These are phyloP conservation scores for Athene noctua DNA, from an alignment of 2,113 vertebrate species.

Conservation along the genomic window DNA sequence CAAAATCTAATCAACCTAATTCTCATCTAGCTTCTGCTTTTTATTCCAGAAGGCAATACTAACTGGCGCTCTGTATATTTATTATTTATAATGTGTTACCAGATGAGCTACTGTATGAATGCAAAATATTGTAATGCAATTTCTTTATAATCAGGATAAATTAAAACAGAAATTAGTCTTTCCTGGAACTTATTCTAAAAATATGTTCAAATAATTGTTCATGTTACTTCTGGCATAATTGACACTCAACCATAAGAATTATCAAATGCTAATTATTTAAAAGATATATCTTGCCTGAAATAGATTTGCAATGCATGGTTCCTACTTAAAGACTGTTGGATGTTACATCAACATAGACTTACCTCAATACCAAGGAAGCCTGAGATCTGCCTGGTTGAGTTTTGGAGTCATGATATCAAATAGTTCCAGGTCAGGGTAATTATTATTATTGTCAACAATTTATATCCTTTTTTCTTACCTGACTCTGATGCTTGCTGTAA, in stretches of 20 bases:
- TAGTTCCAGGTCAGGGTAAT: not conserved
- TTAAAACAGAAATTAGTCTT: not conserved
- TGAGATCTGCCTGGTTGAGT: not conserved
- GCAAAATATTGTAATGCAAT: not conserved
- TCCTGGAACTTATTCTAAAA: not conserved
- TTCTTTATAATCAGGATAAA: not conserved
- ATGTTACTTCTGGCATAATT: not conserved
- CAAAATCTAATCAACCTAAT: not conserved
- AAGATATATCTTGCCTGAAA: not conserved
- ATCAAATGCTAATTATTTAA: not conserved
- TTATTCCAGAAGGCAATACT: not conserved
- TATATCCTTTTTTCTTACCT: not conserved
- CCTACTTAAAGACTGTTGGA: not conserved
- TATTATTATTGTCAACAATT: not conserved
- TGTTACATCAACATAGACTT: not conserved
- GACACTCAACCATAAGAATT: not conserved
- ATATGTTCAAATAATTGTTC: not conserved
- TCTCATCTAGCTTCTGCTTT: not conserved
- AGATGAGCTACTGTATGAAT: not conserved
- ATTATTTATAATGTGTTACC: not conserved
- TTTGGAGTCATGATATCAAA: not conserved
- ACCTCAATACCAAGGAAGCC: not conserved
- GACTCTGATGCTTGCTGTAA: not conserved
- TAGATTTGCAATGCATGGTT: not conserved
- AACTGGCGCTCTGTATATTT: not conserved